Evolutionary conservation across 2,888 invertebrate genomes (phyloP), one percentile per base, ranked within the genome.

Genomic region (Ischnura elegans): DNA sequence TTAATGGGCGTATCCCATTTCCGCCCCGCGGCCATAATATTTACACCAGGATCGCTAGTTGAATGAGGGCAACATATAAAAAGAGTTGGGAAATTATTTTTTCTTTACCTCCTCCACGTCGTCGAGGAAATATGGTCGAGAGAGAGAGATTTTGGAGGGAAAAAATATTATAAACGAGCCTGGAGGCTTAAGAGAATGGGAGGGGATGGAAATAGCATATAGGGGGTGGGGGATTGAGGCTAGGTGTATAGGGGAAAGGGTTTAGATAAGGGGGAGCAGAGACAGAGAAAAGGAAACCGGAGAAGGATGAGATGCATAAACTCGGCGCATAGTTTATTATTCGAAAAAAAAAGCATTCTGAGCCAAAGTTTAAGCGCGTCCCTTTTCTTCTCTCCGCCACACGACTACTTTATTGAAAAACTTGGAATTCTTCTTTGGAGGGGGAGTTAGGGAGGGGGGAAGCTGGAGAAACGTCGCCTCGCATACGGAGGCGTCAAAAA

Each of bases 241-340:
- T 6, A 21, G n/a, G n/a, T n/a, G n/a, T n/a, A 2, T 25, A 0
- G 42, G 85, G 16, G 13, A n/a, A 46, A 2, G 76, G 5, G 76
- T 6, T 0, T 13, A 36, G 13, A 1, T 19, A n/a, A 19, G 45
- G n/a, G 43, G 43, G 86, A 51, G 13, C 2, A 19, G 8, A 51
- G 51, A 1, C 4, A 2, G 51, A 51, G 51, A 51, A 19, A 51
- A 19, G 19, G 13, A 51, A 19, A 8, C n/a, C n/a, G n/a, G n/a
- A 25, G 43, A 8, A 25, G 45, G 43, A 43, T 36, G 61, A 90
- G 90, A 90, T 61, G 90, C n/a, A 90, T 90, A 90, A 90, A 90
- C 90, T 90, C 90, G 61, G 61, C 90, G 55, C 66, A 55, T 90
- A 90, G 90, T 90, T 90, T 90, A 90, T 90, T 90, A 90, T 90